Percentiles rank a stretch among this genome's conserved stretches.
Evolutionary conservation across 2,113 vertebrate genomes (phyloP).

Genomic region (Tenebrosternarchus preto): DNA sequence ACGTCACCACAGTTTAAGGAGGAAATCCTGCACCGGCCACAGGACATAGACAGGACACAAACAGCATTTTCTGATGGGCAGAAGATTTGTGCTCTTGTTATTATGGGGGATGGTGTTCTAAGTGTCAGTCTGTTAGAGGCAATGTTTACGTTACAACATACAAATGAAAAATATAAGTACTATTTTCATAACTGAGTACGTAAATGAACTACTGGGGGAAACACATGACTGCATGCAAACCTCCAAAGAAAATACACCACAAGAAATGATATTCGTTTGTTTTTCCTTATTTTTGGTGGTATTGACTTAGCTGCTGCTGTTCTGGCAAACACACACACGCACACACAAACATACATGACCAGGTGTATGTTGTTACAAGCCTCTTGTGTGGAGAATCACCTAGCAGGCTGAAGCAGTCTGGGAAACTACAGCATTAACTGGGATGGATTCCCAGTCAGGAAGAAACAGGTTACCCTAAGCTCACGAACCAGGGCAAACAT

Average conservation of each 20-base stretch:
- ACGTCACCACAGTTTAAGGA: too few relatives aligned
- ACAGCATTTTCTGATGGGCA: too few relatives aligned
- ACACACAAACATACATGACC: conserved; percentile 32
- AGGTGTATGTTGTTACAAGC: conserved; percentile 70
- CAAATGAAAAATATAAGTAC: too few relatives aligned
- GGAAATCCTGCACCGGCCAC: too few relatives aligned
- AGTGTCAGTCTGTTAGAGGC: too few relatives aligned
- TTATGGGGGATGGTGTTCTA: too few relatives aligned
- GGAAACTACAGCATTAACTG: conserved; percentile 17
- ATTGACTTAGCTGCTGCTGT: conserved; percentile 76
- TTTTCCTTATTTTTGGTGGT: conserved; percentile 69
- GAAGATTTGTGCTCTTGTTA: too few relatives aligned
- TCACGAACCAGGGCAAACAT: neutral
- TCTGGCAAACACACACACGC: conserved; percentile 61
- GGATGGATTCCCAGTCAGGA: neutral
- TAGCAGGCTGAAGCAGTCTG: conserved; percentile 65
- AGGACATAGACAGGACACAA: neutral
- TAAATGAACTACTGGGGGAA: neutral
- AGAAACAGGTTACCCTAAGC: neutral
- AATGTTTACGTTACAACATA: too few relatives aligned
- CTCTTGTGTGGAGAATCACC: conserved; percentile 62
- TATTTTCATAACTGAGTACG: neutral
- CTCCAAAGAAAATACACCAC: conserved; percentile 55
- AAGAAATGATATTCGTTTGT: conserved; percentile 72
- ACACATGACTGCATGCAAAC: conserved; percentile 15